These are phyloP conservation scores for Orbicella faveolata DNA, from an alignment of 64 coral and sea anemone species.

Conservation along the genomic window DNA sequence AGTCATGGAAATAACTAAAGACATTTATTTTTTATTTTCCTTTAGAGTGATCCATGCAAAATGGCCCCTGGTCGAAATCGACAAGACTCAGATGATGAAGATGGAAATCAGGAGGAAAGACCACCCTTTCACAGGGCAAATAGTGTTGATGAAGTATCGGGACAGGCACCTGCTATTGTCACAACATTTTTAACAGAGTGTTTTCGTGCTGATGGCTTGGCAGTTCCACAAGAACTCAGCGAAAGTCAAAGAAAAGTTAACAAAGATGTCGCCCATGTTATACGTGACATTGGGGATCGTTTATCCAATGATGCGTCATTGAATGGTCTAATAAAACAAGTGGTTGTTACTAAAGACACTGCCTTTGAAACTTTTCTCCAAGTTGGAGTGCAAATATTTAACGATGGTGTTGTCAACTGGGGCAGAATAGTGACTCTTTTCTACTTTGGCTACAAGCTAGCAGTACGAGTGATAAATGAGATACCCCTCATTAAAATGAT, in stretches of 20 bases:
- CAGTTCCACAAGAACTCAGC: slow-evolving; percentile 68
- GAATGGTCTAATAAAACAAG: slow-evolving; percentile 69
- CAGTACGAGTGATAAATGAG: slow-evolving; percentile 75
- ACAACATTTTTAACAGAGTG: slow-evolving; percentile 64
- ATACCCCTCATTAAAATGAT: slow-evolving; percentile 92
- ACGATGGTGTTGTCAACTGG: slow-evolving; percentile 90
- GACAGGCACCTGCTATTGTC: slow-evolving; percentile 88
- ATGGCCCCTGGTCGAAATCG: slow-evolving; percentile 75
- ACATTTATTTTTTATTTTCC: not conserved
- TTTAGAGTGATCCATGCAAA: slow-evolving; percentile 1
- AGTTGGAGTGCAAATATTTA: slow-evolving; percentile 87
- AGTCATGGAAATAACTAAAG: no score
- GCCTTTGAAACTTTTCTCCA: slow-evolving; percentile 90
- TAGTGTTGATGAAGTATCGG: slow-evolving; percentile 89
- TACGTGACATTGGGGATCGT: slow-evolving; percentile 93
- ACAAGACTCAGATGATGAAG: slow-evolving; percentile 53
- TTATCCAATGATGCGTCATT: slow-evolving; percentile 59
- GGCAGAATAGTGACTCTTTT: slow-evolving; percentile 92
- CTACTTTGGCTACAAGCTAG: slow-evolving; percentile 98
- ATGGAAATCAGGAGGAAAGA: slow-evolving; percentile 18
- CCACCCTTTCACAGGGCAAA: slow-evolving; percentile 43
- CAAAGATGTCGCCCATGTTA: slow-evolving; percentile 80
- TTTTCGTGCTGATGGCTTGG: slow-evolving; percentile 78
- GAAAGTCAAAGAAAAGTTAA: slow-evolving; percentile 65
- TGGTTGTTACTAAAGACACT: slow-evolving; percentile 87